Percentiles rank a stretch among this genome's conserved stretches.
These are phyloP conservation scores for Phaedon cochleariae DNA, from an alignment of 2,888 invertebrate genomes.

Conservation along the genomic window DNA sequence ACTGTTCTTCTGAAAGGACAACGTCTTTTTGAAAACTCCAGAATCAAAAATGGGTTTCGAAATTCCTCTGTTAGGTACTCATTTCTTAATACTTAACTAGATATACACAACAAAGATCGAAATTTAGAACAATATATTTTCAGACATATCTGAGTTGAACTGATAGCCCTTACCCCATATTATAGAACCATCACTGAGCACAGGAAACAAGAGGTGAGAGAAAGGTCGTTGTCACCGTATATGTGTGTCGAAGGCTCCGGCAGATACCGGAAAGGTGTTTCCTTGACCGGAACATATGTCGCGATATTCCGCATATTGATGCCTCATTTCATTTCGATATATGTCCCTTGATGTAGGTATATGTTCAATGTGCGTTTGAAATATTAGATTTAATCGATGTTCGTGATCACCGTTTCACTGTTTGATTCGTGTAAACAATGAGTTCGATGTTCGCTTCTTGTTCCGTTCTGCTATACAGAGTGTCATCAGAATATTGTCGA, in stretches of 20 bases:
- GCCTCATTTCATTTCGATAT: slow-evolving; percentile 1
- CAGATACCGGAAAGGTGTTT: slow-evolving; percentile 46
- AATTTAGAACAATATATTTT: too few species aligned
- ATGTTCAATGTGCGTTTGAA: background rate
- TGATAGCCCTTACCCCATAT: too few species aligned
- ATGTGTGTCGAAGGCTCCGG: slow-evolving; percentile 1
- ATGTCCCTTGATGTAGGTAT: background rate
- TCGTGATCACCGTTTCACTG: slow-evolving; percentile 11
- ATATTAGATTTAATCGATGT: slow-evolving; percentile 18
- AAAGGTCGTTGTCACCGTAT: slow-evolving; percentile 42
- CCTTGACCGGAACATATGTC: slow-evolving; percentile 47
- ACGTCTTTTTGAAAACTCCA: too few species aligned
- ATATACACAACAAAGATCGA: too few species aligned
- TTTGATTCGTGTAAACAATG: slow-evolving; percentile 21
- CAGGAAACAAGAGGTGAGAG: slow-evolving; percentile 37
- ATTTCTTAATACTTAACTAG: too few species aligned
- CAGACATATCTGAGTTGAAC: too few species aligned
- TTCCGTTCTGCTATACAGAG: background rate
- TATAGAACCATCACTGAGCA: too few species aligned
- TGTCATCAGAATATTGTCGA: background rate
- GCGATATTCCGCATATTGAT: slow-evolving; percentile 46
- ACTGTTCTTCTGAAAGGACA: too few species aligned
- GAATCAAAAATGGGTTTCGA: too few species aligned
- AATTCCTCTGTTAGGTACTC: too few species aligned
- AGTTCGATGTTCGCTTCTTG: background rate